These are phyloP conservation scores for Liopterus haemorrhoidalis DNA, from an alignment of 2,888 invertebrate species.

Conservation along the genomic window DNA sequence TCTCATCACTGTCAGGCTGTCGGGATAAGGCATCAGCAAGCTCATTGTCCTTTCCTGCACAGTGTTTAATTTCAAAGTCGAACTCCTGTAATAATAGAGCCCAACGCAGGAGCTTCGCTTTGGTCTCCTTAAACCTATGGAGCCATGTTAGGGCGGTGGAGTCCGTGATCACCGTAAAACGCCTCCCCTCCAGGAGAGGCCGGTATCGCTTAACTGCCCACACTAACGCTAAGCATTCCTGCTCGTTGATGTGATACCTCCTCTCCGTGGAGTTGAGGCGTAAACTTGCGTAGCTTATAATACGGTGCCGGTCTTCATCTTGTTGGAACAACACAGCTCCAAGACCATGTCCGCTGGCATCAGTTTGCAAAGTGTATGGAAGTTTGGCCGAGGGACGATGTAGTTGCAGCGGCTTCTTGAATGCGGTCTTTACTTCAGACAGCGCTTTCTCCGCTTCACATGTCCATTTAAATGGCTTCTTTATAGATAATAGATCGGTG, in stretches of 20 bases:
- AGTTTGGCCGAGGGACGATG: constrained; percentile 24
- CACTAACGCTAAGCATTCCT: no score
- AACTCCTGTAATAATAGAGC: no score
- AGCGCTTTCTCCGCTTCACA: no score
- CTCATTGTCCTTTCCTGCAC: constrained; percentile 25
- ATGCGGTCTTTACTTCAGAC: no score
- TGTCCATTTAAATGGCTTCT: constrained; percentile 22
- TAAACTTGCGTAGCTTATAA: constrained; percentile 27
- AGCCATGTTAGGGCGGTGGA: constrained; percentile 30
- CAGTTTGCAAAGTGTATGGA: constrained; percentile 30
- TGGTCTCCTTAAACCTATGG: constrained; percentile 15
- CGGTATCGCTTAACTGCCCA: no score
- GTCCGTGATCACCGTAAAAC: no score
- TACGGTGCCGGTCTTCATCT: constrained; percentile 4
- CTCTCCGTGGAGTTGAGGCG: constrained; percentile 19
- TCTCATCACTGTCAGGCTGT: constrained; percentile 7
- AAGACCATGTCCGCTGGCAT: constrained; percentile 28
- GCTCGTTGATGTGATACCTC: constrained; percentile 30
- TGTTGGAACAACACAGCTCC: constrained; percentile 32
- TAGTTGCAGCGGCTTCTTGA: constrained; percentile 22
- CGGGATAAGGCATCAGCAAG: constrained; percentile 27
- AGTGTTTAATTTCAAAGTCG: constrained; percentile 34
- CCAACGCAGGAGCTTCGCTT: constrained; percentile 22
- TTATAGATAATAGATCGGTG: constrained; percentile 25
- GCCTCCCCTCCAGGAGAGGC: constrained; percentile 30